Base-by-base conservation (phyloP, 1,140 invertebrate genomes). In the Portunus trituberculatus region DNA sequence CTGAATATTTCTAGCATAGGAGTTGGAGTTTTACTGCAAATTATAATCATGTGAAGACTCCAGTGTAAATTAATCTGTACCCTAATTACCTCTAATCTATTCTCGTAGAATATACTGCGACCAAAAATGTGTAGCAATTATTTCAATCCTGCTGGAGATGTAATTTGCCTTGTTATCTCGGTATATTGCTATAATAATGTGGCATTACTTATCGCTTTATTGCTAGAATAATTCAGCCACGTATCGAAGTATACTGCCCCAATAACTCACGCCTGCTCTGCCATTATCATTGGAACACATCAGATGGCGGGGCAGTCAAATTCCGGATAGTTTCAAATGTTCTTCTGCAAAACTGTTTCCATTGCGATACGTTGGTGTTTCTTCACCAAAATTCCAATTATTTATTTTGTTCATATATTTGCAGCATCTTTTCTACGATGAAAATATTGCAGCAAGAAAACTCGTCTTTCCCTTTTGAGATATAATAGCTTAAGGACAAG, bases 161-260 rank as follows among this genome's bases (percentile, higher is more conserved):
- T 91, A 91, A 91, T 91, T 91, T 91, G 89, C 89, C 82, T 93
- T 93, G 67, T 86, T 93, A 83, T 76, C 91, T 82, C 29, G 82
- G 29, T 86, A 93, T 93, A 93, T 83, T 93, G 45, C 82, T 93
- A 93, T 93, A 91, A 93, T 93, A 93, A 93, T 93, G 67, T 86
- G 92, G 45, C 67, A 86, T 82, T 93, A 93, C 82, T 83, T 83
- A 48, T 93, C 82, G 76, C 67, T 93, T 93, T 93, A 93, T 93
- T 93, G 92, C 92, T 86, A 86, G 67, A 39, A 93, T 93, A 83
- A 93, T 86, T 93, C 82, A 46, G 45, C 82, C 29, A 82, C 67
- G 39, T 93, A 93, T 93, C 82, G 92, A 86, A 93, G 82, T 93
- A 93, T 93, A 93, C 46, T 93, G 92, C 25, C 82, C 46, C 67